Base-by-base conservation (phyloP, 1,140 invertebrate species). In the Calephelis nemesis region DNA sequence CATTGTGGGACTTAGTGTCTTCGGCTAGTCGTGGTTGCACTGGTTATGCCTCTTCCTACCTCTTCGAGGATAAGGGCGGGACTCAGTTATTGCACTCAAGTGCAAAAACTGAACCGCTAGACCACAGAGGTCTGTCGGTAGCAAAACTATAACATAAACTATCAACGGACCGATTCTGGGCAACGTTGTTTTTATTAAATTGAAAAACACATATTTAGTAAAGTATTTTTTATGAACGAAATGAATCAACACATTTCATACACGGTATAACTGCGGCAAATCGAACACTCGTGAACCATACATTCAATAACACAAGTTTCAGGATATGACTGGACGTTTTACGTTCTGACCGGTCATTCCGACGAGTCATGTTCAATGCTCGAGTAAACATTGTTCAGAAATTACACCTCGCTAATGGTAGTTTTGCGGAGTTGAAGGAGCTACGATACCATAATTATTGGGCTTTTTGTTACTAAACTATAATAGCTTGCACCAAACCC, bases 221-320 rank as follows among this genome's bases (percentile, higher is more conserved):
- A 30, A 30, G 30, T 30, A 30, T 30, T 30, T 19, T 30, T 30
- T 30, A 30, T 30, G 30, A 30, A 30, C 13, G 13, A 54, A 54
- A 54, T 54, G 50, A 54, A 15, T 54, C 50, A 54, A 54, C 52
- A 58, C 5, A 58, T 58, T 58, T 58, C 4, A 10, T 39, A 12
- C 52, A 58, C 52, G 9, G 15, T 19, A 58, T 10, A 58, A 30
- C 11, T 39, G 11, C 15, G 50, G 13, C 15, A 58, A 58, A 10
- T 58, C 10, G 10, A 58, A 58, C 52, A 30, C 12, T 19, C 30
- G 54, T 30, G 30, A 30, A 30, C 30, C 30, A 19, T 11, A 7
- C 54, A 30, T 58, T 58, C 54, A 58, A 58, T 58, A 58, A 58
- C 30, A 15, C 10, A 58, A 58, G 54, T 58, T 58, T 58, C 54